A percentile compares a stretch with the other conserved stretches of the same genome.
phyloP scores from a whole-genome alignment of 2,888 invertebrate genomes.

The Aphelenchoides bicaudatus region DNA sequence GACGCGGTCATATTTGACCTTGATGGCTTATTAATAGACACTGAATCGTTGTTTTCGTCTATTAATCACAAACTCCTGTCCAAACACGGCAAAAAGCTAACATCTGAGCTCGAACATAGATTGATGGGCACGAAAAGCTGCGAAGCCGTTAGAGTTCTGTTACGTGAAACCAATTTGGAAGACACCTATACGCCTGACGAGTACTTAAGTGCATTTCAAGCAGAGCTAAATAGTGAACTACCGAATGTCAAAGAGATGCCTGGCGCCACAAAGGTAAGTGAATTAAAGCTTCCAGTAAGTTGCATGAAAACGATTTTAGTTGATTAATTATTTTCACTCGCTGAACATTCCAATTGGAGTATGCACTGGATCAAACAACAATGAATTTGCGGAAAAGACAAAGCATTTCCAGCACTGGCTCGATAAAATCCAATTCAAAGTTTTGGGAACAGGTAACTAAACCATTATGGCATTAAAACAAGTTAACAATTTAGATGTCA shows the following conservation, averaged over 20 bases:
- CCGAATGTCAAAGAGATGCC: constrained; percentile 66
- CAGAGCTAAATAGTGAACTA: constrained; percentile 68
- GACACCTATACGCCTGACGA: constrained; percentile 66
- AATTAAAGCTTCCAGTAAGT: no score
- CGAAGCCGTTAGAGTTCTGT: constrained; percentile 68
- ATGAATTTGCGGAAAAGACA: constrained; percentile 69
- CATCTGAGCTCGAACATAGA: constrained; percentile 72
- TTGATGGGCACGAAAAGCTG: constrained; percentile 64
- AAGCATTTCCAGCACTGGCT: constrained; percentile 38
- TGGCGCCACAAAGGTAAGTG: constrained; percentile 75
- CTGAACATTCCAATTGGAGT: constrained; percentile 76
- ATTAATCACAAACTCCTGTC: constrained; percentile 43
- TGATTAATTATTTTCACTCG: constrained; percentile 74
- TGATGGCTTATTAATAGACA: constrained; percentile 68
- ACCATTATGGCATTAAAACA: no score
- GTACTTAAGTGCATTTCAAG: constrained; percentile 67
- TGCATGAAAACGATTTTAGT: no score
- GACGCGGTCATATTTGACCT: constrained; percentile 76
- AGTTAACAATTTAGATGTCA: constrained; percentile 80
- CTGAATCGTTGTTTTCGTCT: constrained; percentile 50
- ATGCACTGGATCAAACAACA: constrained; percentile 76
- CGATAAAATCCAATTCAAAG: constrained; percentile 43
- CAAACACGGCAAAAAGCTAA: constrained; percentile 68
- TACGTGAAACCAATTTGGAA: constrained; percentile 67
- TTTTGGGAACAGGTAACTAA: no score